Evolutionary conservation across 1,140 invertebrate genomes (phyloP).

Genomic region (Homalodisca vitripennis): DNA sequence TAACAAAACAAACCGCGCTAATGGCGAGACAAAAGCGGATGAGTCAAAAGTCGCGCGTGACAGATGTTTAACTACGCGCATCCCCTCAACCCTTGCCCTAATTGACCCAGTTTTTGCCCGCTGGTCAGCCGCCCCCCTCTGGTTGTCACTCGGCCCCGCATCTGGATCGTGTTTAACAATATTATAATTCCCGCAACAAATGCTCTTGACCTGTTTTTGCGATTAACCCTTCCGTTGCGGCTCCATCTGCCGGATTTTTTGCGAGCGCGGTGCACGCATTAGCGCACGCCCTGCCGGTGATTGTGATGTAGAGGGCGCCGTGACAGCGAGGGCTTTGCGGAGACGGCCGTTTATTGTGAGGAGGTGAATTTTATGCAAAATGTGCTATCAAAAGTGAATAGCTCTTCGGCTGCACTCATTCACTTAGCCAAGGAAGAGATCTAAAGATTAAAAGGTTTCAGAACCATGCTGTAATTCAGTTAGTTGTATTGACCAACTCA

Average conservation of each 20-base stretch:
- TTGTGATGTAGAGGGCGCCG: neutral
- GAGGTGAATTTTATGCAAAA: neutral
- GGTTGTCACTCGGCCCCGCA: neutral
- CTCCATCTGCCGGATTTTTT: neutral
- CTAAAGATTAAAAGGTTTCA: too few species aligned
- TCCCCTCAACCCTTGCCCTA: neutral
- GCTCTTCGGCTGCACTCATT: too few species aligned
- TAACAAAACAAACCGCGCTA: too few species aligned
- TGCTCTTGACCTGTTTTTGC: slow-evolving; percentile 8
- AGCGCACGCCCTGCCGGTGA: neutral
- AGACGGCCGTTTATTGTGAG: neutral
- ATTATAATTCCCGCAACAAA: slow-evolving; percentile 2
- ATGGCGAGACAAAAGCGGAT: too few species aligned
- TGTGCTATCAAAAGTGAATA: neutral
- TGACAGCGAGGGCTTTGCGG: too few species aligned
- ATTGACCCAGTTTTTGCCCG: slow-evolving; percentile 19
- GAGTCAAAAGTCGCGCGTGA: too few species aligned
- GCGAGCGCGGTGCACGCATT: neutral
- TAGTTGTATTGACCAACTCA: too few species aligned
- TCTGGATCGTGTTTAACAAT: slow-evolving; percentile 14
- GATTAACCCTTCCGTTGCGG: neutral
- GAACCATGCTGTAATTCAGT: too few species aligned
- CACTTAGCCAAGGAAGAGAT: too few species aligned
- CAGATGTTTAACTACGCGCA: too few species aligned
- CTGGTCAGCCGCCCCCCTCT: neutral